phyloP scores from a whole-genome alignment of 2,113 vertebrate species.

The Cinclus mexicanus region DNA sequence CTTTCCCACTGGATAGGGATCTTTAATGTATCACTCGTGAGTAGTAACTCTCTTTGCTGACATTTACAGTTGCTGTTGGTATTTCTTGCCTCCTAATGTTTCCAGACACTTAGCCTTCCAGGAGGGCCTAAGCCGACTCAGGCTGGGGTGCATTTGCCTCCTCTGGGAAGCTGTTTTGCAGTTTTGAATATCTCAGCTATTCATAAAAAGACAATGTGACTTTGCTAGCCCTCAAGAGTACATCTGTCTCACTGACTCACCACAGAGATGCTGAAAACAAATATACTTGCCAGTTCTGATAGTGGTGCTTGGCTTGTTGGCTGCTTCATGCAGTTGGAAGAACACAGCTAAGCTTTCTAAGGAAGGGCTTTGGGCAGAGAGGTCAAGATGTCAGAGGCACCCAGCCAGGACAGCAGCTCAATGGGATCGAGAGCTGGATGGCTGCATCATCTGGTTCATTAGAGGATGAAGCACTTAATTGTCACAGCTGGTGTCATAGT shows the following conservation, averaged over 20 bases:
- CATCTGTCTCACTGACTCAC: constrained; percentile 34
- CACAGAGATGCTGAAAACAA: constrained; percentile 27
- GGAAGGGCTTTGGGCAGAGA: not conserved
- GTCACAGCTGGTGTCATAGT: not conserved
- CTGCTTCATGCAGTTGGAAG: not conserved
- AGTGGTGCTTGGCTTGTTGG: not conserved
- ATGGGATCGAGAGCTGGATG: not conserved
- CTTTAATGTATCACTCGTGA: not conserved
- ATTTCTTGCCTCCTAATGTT: not conserved
- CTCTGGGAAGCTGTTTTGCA: constrained; percentile 31
- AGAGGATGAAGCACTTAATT: not conserved
- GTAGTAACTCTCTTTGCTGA: not conserved
- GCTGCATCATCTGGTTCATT: not conserved
- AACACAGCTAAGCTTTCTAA: not conserved
- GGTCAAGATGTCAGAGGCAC: not conserved
- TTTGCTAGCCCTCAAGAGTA: not conserved
- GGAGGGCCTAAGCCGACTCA: not conserved
- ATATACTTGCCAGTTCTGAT: not conserved
- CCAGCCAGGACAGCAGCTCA: not conserved
- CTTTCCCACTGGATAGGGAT: not conserved
- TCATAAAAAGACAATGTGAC: not conserved
- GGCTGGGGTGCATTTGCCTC: not conserved
- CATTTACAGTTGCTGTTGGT: constrained; percentile 7
- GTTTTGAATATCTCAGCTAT: constrained; percentile 25
- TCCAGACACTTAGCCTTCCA: not conserved